A percentile compares a stretch with the other conserved stretches of the same genome.
Conservation (phyloP, 2,113 vertebrate species). For the Rhinopomastus cyanomelas region DNA sequence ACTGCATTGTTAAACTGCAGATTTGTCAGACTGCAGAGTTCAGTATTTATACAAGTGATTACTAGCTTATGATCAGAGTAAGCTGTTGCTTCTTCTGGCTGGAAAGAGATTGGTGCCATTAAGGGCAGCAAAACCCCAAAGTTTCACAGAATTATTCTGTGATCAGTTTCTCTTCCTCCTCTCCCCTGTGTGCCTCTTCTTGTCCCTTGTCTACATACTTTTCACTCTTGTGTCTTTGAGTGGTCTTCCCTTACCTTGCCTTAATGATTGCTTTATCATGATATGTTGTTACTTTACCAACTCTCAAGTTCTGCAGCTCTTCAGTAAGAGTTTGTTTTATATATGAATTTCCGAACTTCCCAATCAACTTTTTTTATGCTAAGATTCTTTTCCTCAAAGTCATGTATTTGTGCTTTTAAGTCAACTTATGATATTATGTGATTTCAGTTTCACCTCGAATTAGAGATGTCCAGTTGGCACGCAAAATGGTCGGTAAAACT, state of each 20-base stretch:
- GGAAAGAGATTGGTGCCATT: background rate
- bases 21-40: background rate
- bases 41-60: background rate
- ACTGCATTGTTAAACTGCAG: background rate
- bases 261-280: background rate
- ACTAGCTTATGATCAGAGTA: background rate
- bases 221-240: background rate
- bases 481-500: conserved; percentile 91
- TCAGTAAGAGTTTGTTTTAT: background rate
- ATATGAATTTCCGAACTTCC: background rate
- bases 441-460: conserved; percentile 86
- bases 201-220: background rate
- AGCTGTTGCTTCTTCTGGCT: background rate
- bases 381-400: background rate
- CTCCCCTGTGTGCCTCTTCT: background rate
- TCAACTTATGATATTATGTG: background rate
- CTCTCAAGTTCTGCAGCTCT: background rate
- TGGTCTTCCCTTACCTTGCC: background rate
- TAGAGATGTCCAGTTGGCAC: conserved; percentile 87
- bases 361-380: background rate
- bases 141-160: background rate
- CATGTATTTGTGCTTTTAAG: background rate
- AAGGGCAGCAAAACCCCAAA: background rate
- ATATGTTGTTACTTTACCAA: background rate
- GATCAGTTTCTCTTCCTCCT: background rate